Base-by-base conservation (phyloP, 2,797 vertebrate genomes). In the Geotrypetes seraphini region DNA sequence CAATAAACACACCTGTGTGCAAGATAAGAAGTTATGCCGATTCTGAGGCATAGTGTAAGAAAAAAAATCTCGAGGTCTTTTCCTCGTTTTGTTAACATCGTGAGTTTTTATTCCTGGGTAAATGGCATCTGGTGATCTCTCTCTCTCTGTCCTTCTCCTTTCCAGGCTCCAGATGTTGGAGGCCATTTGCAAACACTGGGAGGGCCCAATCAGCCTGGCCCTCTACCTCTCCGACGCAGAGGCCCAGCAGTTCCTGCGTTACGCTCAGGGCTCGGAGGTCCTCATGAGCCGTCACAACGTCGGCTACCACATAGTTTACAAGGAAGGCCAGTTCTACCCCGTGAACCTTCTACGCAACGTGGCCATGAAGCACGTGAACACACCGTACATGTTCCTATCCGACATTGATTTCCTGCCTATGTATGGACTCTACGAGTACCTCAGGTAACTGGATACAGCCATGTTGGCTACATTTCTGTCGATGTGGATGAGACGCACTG, bases 371-470 rank as follows among this genome's bases (percentile, higher is more conserved):
- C 92, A 96, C 32, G 91, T 93, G 74, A 91, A 88, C 79, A 97
- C 95, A 0, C 90, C 93, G 1, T 99, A 94, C 75, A 88, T 94
- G 88, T 99, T 99, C 63, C 81, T 99, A 25, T 96, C 93, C 0
- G 95, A 99, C 74, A 97, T 99, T 14, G 95, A 99, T 85, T 99
- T 99, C 81, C 81, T 99, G 69, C 95, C 95, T 46, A 99, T 99
- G 95, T 97, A 99, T 18, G 92, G 94, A 65, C 93, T 97, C 66
- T 97, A 94, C 47, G 93, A 97, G 71, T 96, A 94, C 77, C 92
- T 99, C 79, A 91, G 93, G 95, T 96, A 69, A 83, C n/a, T n/a
- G n/a, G n/a, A 38, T 2, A 10, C 6, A 7, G 1, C 5, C 3
- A 8, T 14, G 5, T 22, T 15, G 10, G n/a, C n/a, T n/a, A n/a